These are phyloP conservation scores for Ursus arctos DNA, from an alignment of 2,113 vertebrate species.

Conservation along the genomic window DNA sequence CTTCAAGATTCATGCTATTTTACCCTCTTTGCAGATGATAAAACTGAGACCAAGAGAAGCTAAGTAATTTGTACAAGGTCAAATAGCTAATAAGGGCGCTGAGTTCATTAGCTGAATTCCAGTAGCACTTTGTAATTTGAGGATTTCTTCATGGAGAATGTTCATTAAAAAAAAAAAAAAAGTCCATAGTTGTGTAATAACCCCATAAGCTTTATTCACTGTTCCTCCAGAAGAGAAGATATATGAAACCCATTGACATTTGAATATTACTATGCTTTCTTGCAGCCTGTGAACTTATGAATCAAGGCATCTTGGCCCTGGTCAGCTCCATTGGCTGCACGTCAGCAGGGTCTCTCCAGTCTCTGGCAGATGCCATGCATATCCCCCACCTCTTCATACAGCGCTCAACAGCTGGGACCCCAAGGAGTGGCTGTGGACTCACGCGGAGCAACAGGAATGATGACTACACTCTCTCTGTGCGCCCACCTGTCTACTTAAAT, in stretches of 20 bases:
- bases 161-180: not conserved
- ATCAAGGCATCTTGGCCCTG: slow-evolving; percentile 98
- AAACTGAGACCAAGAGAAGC: not conserved
- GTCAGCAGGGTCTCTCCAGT: slow-evolving; percentile 96
- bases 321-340: slow-evolving; percentile 99
- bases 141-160: not conserved
- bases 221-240: not conserved
- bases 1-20: not conserved
- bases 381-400: slow-evolving; percentile 99
- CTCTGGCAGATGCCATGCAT: slow-evolving; percentile 98
- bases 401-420: slow-evolving; percentile 93
- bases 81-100: not conserved
- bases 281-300: slow-evolving; percentile 99
- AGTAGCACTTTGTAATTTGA: not conserved
- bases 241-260: not conserved
- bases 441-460: slow-evolving; percentile 92
- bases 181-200: not conserved
- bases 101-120: not conserved
- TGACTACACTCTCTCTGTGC: slow-evolving; percentile 98
- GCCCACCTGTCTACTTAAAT: slow-evolving; percentile 97
- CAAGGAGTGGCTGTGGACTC: slow-evolving; percentile 94
- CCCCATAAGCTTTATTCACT: not conserved
- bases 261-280: slow-evolving; percentile 63
- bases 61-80: not conserved
- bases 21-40: not conserved